These are phyloP conservation scores for Drosophila grimshawi DNA, from an alignment of 1,140 invertebrate species.

Conservation along the genomic window DNA sequence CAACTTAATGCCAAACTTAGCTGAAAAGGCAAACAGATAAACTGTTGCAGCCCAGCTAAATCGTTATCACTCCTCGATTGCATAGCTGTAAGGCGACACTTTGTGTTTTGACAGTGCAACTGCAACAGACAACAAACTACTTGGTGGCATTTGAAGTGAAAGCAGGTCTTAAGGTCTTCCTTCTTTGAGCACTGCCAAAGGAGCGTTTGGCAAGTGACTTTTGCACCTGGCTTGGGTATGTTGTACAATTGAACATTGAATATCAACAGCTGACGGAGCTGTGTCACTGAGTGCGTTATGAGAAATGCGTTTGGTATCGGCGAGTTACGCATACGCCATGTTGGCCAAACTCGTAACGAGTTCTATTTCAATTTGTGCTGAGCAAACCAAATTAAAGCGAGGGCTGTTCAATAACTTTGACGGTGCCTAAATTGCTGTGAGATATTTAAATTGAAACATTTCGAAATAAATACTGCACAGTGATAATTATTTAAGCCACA, in stretches of 20 bases:
- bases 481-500: too few species aligned
- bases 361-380: neutral
- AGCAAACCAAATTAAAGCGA: neutral
- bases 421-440: too few species aligned
- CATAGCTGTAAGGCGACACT: constrained; percentile 64
- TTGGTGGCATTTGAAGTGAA: neutral
- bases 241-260: constrained; percentile 24
- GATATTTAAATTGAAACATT: too few species aligned
- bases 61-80: constrained; percentile 50
- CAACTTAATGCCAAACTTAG: constrained; percentile 67
- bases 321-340: constrained; percentile 48
- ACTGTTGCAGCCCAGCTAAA: constrained; percentile 52
- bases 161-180: neutral
- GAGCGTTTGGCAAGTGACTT: too few species aligned
- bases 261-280: neutral
- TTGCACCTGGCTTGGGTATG: too few species aligned
- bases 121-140: neutral
- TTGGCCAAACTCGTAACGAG: neutral
- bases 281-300: neutral
- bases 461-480: too few species aligned
- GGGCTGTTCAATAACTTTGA: neutral
- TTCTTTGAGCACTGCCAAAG: neutral
- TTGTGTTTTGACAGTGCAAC: constrained; percentile 48
- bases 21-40: constrained; percentile 41
- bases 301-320: neutral